Percentiles rank a stretch among this genome's conserved stretches.
These are phyloP conservation scores for Cryptomyrus ogoouensis DNA, from an alignment of 2,113 vertebrate species.

Conservation along the genomic window DNA sequence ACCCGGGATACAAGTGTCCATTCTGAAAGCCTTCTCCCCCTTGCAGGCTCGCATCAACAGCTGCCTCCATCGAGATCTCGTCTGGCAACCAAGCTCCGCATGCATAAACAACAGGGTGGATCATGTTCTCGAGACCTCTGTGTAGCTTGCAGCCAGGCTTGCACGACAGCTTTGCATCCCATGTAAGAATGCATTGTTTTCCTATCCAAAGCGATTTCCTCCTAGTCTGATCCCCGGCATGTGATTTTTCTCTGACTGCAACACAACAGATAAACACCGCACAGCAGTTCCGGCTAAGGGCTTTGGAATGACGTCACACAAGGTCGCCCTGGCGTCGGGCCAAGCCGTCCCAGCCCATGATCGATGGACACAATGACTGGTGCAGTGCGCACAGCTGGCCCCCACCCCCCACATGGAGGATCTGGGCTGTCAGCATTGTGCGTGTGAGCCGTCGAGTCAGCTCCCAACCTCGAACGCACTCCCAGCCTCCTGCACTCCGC, in stretches of 20 bases:
- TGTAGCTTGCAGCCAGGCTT: not conserved
- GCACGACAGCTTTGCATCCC: not conserved
- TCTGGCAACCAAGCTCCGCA: not conserved
- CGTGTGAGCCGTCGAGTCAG: not conserved
- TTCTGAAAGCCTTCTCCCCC: not conserved
- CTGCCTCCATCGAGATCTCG: not conserved
- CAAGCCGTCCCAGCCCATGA: not conserved
- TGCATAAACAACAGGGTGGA: not conserved
- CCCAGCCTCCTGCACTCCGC: not conserved
- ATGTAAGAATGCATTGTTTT: not conserved
- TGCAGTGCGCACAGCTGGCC: conserved; percentile 6
- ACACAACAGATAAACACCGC: not conserved
- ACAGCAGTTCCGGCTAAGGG: not conserved
- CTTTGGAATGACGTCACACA: not conserved
- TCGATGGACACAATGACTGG: not conserved
- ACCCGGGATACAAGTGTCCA: not conserved
- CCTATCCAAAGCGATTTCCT: not conserved
- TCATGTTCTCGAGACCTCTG: not conserved
- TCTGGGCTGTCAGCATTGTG: not conserved
- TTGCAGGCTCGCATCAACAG: not conserved
- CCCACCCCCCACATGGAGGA: not conserved
- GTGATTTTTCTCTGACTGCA: not conserved
- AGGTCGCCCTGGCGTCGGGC: not conserved
- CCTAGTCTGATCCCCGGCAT: not conserved
- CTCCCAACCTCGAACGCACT: not conserved